Percentiles rank a stretch among this genome's conserved stretches.
phyloP scores from a whole-genome alignment of 2,888 invertebrate genomes.

The Ophion slaviceki region DNA sequence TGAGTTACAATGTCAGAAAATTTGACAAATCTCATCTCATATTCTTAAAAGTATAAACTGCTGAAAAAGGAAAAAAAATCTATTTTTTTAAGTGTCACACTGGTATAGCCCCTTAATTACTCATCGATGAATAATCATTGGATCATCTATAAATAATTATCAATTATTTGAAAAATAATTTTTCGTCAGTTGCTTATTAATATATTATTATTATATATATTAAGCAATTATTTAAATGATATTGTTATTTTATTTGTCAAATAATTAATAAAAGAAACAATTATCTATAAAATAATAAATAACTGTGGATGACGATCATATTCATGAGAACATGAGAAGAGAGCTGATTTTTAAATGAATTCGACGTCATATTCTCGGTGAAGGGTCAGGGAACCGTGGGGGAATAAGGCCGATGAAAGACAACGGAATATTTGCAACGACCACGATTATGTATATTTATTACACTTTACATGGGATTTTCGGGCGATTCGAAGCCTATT shows the following conservation, averaged over 20 bases:
- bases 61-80: too few relatives aligned
- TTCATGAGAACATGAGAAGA: not conserved
- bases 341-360: not conserved
- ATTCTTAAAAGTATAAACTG: too few relatives aligned
- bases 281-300: not conserved
- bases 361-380: not conserved
- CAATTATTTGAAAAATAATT: too few relatives aligned
- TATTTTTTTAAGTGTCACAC: too few relatives aligned
- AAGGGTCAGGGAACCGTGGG: not conserved
- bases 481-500: slow-evolving; percentile 37
- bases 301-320: not conserved
- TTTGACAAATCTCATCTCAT: too few relatives aligned
- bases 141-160: not conserved
- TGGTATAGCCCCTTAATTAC: too few relatives aligned
- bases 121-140: not conserved
- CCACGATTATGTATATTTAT: slow-evolving; percentile 41
- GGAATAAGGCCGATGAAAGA: not conserved
- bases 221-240: too few relatives aligned
- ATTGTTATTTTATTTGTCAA: too few relatives aligned
- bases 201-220: too few relatives aligned
- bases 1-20: too few relatives aligned
- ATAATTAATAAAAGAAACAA: too few relatives aligned
- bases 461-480: slow-evolving; percentile 33
- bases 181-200: too few relatives aligned
- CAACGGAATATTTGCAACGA: not conserved